These are phyloP conservation scores for Prietella phreatophila DNA, from an alignment of 2,113 vertebrate species.

Conservation along the genomic window DNA sequence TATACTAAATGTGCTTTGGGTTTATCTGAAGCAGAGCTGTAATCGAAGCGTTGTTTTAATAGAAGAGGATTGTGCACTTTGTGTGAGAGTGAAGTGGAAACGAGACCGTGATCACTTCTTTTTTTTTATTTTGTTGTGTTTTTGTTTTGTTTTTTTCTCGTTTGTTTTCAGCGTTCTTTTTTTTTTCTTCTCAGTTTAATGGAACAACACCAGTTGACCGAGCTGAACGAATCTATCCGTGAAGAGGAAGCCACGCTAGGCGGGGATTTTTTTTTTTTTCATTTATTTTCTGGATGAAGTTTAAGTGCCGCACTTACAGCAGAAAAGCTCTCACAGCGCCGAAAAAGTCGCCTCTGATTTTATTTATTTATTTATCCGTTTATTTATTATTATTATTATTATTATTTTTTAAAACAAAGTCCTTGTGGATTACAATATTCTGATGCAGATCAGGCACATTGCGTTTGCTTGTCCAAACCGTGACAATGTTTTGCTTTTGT, in stretches of 20 bases:
- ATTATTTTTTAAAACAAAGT: slow-evolving; percentile 14
- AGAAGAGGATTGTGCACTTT: background rate
- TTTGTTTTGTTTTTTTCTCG: background rate
- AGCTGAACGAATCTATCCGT: background rate
- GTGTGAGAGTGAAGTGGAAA: background rate
- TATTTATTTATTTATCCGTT: background rate
- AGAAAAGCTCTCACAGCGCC: background rate
- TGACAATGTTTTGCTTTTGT: slow-evolving; percentile 31
- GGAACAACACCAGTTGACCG: background rate
- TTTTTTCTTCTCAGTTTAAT: background rate
- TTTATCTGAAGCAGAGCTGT: background rate
- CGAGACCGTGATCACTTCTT: background rate
- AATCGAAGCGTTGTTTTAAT: background rate
- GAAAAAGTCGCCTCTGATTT: background rate
- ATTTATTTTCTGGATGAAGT: background rate
- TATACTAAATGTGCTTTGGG: background rate
- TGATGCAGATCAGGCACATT: slow-evolving; percentile 46
- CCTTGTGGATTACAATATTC: slow-evolving; percentile 32
- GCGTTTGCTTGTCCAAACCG: slow-evolving; percentile 12
- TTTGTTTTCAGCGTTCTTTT: too few relatives aligned
- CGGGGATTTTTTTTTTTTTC: background rate
- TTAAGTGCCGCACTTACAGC: slow-evolving; percentile 29
- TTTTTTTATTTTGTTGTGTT: background rate
- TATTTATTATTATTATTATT: background rate
- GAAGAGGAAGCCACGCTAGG: background rate